These are phyloP conservation scores for Eueides isabella DNA, from an alignment of 1,140 invertebrate species.

Conservation along the genomic window DNA sequence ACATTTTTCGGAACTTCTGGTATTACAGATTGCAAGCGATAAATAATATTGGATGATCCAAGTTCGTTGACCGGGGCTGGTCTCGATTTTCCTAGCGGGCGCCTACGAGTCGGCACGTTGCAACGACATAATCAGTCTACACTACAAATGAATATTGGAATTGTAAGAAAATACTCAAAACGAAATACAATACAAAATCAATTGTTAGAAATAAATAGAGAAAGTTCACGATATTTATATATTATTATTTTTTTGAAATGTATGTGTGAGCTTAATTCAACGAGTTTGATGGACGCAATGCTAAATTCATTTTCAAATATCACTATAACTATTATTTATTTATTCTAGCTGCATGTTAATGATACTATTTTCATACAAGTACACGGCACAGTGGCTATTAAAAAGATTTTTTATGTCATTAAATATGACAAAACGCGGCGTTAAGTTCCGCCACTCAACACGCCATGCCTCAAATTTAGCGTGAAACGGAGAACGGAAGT, in stretches of 20 bases:
- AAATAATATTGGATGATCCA: constrained; percentile 27
- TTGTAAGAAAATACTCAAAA: constrained; percentile 8
- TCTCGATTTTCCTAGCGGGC: constrained; percentile 30
- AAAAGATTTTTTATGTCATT: no score
- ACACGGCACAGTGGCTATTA: no score
- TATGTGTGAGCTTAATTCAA: background rate
- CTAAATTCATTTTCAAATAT: no score
- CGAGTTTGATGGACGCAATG: no score
- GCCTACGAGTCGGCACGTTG: constrained; percentile 30
- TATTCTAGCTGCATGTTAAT: no score
- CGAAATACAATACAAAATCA: background rate
- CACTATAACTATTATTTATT: no score
- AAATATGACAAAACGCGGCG: no score
- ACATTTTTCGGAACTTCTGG: constrained; percentile 1
- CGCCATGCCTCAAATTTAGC: no score
- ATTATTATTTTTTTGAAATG: background rate
- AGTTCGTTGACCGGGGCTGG: constrained; percentile 22
- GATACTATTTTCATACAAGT: no score
- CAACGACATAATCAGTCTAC: constrained; percentile 18
- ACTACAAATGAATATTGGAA: constrained; percentile 6
- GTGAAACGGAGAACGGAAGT: no score
- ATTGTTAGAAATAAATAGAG: background rate
- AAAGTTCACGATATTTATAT: background rate
- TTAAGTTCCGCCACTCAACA: no score
- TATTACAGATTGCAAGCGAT: constrained; percentile 28